Conservation (phyloP, 2,113 vertebrate genomes). For the Pyxicephalus adspersus region DNA sequence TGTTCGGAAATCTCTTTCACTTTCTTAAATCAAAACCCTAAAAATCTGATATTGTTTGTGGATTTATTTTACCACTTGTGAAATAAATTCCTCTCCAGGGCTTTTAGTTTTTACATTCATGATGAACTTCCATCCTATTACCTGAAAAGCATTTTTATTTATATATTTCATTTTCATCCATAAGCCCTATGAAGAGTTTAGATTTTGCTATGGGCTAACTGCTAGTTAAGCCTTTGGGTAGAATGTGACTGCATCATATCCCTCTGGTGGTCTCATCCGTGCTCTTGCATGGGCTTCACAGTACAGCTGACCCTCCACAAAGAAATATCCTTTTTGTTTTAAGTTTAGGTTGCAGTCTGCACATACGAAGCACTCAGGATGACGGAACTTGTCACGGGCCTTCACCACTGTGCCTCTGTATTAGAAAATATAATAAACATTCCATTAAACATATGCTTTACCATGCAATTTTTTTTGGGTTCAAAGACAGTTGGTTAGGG, state of each 20-base stretch:
- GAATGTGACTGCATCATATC: slow-evolving; percentile 86
- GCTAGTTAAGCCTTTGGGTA: slow-evolving; percentile 78
- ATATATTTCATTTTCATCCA: neutral
- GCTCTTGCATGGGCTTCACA: slow-evolving; percentile 92
- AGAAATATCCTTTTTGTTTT: slow-evolving; percentile 97
- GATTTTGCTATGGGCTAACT: slow-evolving; percentile 2
- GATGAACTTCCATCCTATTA: neutral
- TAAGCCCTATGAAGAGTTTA: neutral
- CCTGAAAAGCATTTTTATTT: neutral
- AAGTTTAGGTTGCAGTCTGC: slow-evolving; percentile 93
- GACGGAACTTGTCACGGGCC: slow-evolving; percentile 89
- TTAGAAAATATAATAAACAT: neutral
- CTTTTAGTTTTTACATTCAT: neutral
- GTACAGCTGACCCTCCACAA: slow-evolving; percentile 93
- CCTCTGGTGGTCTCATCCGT: slow-evolving; percentile 87
- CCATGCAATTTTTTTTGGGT: too few relatives aligned
- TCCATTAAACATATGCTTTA: too few relatives aligned
- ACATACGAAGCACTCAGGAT: slow-evolving; percentile 95
- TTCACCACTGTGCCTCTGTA: slow-evolving; percentile 92
- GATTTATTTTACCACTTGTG: neutral
- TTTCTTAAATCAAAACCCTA: neutral
- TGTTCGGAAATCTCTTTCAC: neutral
- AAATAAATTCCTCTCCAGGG: neutral
- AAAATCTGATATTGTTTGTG: neutral
- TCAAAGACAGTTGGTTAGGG: too few relatives aligned